Base-by-base conservation (phyloP, 1,140 invertebrate species). In the Tigriopus japonicus region DNA sequence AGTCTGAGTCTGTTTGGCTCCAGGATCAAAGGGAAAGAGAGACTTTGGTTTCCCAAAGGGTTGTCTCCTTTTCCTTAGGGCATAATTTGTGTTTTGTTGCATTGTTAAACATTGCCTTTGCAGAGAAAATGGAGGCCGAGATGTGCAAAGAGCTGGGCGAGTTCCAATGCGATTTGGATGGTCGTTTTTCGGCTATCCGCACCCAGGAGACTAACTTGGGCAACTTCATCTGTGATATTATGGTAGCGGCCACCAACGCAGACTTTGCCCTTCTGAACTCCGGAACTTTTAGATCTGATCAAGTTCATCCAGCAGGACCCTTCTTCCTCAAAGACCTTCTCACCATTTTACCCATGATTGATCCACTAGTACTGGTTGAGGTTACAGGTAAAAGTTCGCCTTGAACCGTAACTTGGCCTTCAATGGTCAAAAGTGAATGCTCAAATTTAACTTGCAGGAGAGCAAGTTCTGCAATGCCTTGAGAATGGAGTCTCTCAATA, bases 181-280 rank as follows among this genome's bases (percentile, higher is more conserved):
- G 87, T 1, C 72, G 84, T 35, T 93, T 92, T 74, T 76, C 80
- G 2, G 74, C 75, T 21, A 81, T 92, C 62, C 73, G 89, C 43
- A 85, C 84, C 0, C 70, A 76, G 63, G 89, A 93, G 75, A 86
- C 86, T 7, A 92, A 92, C 76, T 74, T 92, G 59, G 87, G 88
- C 55, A 90, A 91, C 73, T 91, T 89, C 80, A 79, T 89, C 43
- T 85, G 84, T 69, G 87, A 93, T 70, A 83, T 92, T 40, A 80
- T 91, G 61, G 68, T 91, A 59, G 82, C 85, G 0, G 80, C 86
- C 10, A 86, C 84, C 2, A 82, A 84, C 14, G 84, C 85, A 23
- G 87, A 92, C 69, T 73, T 87, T 13, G 85, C 87, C 12, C 68
- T 93, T 1, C 72, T 93, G 13, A 93, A 92, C 72, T 88, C 86